These are phyloP conservation scores for Acanthosepion pharaonis DNA, from an alignment of 2,888 invertebrate species.

Conservation along the genomic window DNA sequence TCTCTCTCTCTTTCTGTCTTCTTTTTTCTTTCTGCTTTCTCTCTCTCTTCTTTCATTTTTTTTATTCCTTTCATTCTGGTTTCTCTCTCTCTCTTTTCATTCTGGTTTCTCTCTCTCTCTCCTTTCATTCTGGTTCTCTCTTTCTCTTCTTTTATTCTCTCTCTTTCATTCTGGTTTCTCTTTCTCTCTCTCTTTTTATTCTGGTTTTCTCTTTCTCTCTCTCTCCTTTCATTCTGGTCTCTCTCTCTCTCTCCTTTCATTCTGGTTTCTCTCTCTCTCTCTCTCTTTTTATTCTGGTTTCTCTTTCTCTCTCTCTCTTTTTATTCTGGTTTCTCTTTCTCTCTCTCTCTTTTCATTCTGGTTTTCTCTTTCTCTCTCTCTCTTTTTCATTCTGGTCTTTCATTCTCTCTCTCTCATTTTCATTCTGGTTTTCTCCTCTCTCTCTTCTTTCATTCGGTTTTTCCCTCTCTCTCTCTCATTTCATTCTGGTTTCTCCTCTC, in stretches of 20 bases:
- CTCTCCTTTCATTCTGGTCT: too few relatives aligned
- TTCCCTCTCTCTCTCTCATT: not conserved
- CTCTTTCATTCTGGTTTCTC: not conserved
- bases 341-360: not conserved
- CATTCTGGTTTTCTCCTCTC: not conserved
- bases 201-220: too few relatives aligned
- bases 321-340: not conserved
- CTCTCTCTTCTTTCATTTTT: not conserved
- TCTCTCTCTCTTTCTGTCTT: not conserved
- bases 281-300: fast-evolving
- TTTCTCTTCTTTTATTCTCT: too few relatives aligned
- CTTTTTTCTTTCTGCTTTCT: not conserved
- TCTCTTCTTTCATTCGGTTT: not conserved
- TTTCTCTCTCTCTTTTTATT: too few relatives aligned
- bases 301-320: not conserved
- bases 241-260: not conserved
- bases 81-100: not conserved
- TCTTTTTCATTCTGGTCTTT: fast-evolving
- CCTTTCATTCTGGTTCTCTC: not conserved
- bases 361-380: not conserved
- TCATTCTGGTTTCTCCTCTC: too few relatives aligned
- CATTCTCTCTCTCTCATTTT: not conserved
- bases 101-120: not conserved
- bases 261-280: not conserved
- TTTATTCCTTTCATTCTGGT: too few relatives aligned